Evolutionary conservation across 2,888 invertebrate genomes (phyloP).

Genomic region (Leptinotarsa peninsularis): DNA sequence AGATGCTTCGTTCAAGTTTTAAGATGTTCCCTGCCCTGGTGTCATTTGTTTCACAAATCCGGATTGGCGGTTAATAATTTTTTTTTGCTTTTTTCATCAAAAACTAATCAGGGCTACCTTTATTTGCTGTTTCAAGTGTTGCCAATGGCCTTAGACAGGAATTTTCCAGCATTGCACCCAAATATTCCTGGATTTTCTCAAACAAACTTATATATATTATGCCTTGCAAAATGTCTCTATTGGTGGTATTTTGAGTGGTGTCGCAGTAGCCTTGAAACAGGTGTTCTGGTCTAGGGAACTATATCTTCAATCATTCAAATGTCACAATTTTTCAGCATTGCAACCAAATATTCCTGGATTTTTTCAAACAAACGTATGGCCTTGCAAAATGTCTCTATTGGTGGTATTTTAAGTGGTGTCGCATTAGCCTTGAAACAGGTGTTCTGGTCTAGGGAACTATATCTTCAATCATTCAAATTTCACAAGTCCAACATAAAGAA

Average conservation of each 20-base stretch:
- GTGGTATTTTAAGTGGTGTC: neutral
- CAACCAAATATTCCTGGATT: neutral
- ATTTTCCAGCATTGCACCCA: constrained; percentile 1
- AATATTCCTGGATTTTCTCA: constrained; percentile 1
- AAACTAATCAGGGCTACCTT: neutral
- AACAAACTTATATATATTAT: neutral
- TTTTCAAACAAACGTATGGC: neutral
- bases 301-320: neutral
- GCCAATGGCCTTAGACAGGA: neutral
- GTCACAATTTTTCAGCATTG: neutral
- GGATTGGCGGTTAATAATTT: neutral
- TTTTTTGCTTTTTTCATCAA: neutral
- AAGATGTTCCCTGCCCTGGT: neutral
- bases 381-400: neutral
- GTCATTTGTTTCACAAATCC: neutral
- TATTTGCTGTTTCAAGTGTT: neutral
- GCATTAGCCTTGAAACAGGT: neutral
- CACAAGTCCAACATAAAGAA: neutral
- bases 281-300: neutral
- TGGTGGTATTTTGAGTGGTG: neutral
- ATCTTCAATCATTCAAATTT: neutral
- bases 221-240: neutral
- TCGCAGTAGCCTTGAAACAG: neutral
- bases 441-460: neutral
- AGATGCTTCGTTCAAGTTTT: neutral